These are phyloP conservation scores for Calyptommatus sinebrachiatus DNA, from an alignment of 2,113 vertebrate species.

Conservation along the genomic window DNA sequence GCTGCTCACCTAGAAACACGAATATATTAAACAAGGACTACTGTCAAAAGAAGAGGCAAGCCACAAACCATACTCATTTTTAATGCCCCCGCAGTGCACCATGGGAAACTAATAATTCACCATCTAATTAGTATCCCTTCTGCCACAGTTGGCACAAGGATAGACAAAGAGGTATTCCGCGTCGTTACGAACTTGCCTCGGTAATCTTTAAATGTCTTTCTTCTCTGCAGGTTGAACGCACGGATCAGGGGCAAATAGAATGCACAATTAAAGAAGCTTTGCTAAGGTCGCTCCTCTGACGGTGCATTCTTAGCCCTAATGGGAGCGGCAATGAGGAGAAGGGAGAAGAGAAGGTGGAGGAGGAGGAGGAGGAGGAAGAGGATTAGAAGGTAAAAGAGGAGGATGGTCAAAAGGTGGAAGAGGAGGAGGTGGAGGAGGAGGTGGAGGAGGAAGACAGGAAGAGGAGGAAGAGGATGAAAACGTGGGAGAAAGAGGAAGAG, in stretches of 20 bases:
- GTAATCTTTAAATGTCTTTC: slow-evolving; percentile 77
- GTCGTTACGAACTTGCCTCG: slow-evolving; percentile 73
- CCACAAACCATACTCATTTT: slow-evolving; percentile 77
- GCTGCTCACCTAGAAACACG: slow-evolving; percentile 79
- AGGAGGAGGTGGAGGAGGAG: too few species aligned
- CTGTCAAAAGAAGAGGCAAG: slow-evolving; percentile 69
- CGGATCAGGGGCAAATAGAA: slow-evolving; percentile 58
- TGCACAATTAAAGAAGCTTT: slow-evolving; percentile 67
- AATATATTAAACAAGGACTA: slow-evolving; percentile 78
- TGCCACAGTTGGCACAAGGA: slow-evolving; percentile 77
- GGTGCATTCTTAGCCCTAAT: slow-evolving; percentile 55
- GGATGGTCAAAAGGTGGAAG: too few species aligned
- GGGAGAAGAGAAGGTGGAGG: slow-evolving; percentile 7
- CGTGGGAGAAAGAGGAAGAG: not conserved
- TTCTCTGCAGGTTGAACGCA: slow-evolving; percentile 71
- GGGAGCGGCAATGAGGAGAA: slow-evolving; percentile 51
- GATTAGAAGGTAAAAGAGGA: not conserved
- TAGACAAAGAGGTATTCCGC: slow-evolving; percentile 75
- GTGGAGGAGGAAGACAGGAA: not conserved
- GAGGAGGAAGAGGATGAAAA: not conserved
- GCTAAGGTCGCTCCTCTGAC: slow-evolving; percentile 36
- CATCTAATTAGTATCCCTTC: slow-evolving; percentile 85
- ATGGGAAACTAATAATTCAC: slow-evolving; percentile 86
- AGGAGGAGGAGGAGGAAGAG: not conserved
- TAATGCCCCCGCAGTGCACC: slow-evolving; percentile 82